Evolutionary conservation across 2,113 vertebrate genomes (phyloP).

Genomic region (Kobus ellipsiprymnus): DNA sequence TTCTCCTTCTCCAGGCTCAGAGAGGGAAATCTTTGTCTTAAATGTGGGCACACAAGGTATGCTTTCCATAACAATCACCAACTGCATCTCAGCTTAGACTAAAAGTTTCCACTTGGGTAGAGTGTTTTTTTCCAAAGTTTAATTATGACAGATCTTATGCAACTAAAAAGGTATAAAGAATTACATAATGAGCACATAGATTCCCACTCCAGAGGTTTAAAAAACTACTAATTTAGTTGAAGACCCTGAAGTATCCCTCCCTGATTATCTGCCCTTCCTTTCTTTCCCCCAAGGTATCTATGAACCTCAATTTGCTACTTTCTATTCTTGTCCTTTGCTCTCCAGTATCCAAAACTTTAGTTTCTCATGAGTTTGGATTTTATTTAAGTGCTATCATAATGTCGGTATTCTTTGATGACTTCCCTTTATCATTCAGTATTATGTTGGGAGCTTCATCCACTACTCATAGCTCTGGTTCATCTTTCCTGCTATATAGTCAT

Average conservation of each 20-base stretch:
- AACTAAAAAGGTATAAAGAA: neutral
- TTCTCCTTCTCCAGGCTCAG: neutral
- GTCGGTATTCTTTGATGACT: neutral
- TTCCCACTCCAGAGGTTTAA: neutral
- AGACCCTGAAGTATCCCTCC: neutral
- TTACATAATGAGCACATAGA: neutral
- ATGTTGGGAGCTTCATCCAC: neutral
- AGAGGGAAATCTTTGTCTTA: slow-evolving; percentile 20
- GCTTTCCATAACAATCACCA: neutral
- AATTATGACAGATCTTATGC: neutral
- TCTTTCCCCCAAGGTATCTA: neutral
- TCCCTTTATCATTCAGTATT: neutral
- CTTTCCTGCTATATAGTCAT: neutral
- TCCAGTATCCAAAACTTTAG: neutral
- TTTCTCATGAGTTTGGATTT: neutral
- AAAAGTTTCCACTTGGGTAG: neutral
- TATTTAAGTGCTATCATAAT: neutral
- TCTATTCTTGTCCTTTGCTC: neutral
- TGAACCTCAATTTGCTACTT: neutral
- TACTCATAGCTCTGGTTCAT: neutral
- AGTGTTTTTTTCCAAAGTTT: neutral
- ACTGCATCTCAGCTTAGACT: neutral
- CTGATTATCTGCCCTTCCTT: neutral
- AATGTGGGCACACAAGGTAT: neutral
- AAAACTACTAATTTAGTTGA: neutral